Conservation (phyloP, 1,140 invertebrate genomes). For the Euura lappo region DNA sequence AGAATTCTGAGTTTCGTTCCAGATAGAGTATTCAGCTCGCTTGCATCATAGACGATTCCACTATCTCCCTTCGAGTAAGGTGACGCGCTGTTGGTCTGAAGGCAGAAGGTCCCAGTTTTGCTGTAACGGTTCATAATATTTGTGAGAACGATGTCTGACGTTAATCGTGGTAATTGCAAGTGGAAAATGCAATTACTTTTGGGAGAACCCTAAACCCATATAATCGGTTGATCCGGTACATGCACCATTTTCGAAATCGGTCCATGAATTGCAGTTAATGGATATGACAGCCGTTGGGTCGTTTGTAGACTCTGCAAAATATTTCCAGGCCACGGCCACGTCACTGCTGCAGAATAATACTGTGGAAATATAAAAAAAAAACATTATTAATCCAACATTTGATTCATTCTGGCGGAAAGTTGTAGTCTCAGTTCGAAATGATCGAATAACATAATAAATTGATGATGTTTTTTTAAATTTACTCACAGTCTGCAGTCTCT, state of each 20-base stretch:
- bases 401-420: too few species aligned
- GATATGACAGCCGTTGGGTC: background rate
- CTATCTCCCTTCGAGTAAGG: background rate
- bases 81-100: background rate
- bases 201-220: background rate
- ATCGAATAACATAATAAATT: too few species aligned
- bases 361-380: background rate
- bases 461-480: too few species aligned
- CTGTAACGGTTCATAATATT: background rate
- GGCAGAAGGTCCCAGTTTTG: background rate
- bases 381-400: background rate
- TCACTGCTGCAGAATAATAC: background rate
- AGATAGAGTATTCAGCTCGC: background rate
- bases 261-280: background rate
- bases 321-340: background rate
- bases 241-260: background rate
- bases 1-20: background rate
- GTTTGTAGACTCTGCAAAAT: background rate
- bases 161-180: background rate
- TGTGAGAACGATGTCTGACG: background rate
- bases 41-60: background rate
- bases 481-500: too few species aligned
- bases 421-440: too few species aligned
- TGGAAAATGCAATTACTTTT: background rate
- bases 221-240: background rate